Evolutionary conservation across 2,797 vertebrate genomes (phyloP).

Genomic region (Chiloscyllium punctatum): DNA sequence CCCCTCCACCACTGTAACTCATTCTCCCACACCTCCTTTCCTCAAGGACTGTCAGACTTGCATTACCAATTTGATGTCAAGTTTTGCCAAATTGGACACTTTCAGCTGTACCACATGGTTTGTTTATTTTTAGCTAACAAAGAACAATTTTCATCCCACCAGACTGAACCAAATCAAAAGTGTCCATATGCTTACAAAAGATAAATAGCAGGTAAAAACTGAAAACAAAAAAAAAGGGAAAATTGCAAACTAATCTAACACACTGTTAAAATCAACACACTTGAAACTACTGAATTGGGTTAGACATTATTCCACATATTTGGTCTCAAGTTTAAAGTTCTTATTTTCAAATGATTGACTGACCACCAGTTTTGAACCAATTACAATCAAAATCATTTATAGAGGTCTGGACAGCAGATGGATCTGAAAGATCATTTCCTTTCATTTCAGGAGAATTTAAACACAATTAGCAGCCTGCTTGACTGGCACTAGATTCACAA

Average conservation of each 20-base stretch:
- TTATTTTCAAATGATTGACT: not conserved
- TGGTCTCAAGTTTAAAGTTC: not conserved
- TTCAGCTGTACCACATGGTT: not conserved
- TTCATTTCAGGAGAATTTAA: not conserved
- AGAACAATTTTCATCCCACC: not conserved
- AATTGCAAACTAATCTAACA: not conserved
- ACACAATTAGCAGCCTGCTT: too few relatives aligned
- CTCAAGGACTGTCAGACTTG: not conserved
- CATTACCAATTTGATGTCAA: not conserved
- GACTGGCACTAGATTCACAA: too few relatives aligned
- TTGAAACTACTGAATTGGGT: not conserved
- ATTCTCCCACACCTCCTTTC: not conserved
- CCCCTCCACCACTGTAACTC: not conserved
- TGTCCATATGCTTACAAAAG: not conserved
- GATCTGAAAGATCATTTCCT: not conserved
- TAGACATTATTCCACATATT: not conserved
- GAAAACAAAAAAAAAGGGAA: not conserved
- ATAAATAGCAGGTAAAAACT: not conserved
- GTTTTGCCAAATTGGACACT: not conserved
- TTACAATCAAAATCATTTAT: not conserved
- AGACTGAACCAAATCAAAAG: not conserved
- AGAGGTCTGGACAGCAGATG: not conserved
- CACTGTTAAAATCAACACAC: not conserved
- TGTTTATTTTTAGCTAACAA: not conserved
- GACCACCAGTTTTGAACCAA: not conserved